These are phyloP conservation scores for Achatina immaculata DNA, from an alignment of 1,140 invertebrate species.

Conservation along the genomic window DNA sequence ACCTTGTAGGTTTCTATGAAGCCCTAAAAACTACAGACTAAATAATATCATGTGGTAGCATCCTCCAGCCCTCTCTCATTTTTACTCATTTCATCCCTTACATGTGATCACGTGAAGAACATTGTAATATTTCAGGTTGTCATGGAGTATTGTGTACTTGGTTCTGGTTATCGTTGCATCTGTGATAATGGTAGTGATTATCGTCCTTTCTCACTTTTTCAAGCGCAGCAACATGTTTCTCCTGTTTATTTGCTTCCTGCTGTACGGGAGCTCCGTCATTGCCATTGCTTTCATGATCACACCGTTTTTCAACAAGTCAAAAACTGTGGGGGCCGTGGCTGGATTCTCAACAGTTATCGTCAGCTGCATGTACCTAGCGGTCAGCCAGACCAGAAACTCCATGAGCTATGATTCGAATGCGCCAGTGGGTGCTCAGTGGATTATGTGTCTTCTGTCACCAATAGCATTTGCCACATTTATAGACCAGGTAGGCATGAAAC, in stretches of 20 bases:
- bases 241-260: conserved; percentile 82
- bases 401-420: conserved; percentile 50
- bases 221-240: conserved; percentile 83
- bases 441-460: conserved; percentile 84
- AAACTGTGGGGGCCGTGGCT: conserved; percentile 82
- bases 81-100: no score
- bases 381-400: conserved; percentile 58
- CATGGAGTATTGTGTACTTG: conserved; percentile 86
- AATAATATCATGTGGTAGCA: no score
- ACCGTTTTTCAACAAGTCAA: conserved; percentile 87
- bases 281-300: conserved; percentile 87
- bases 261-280: conserved; percentile 86
- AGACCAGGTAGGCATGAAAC: conserved; percentile 78
- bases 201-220: conserved; percentile 82
- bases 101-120: no score
- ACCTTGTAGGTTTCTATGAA: no score
- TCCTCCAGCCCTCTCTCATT: no score
- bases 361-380: conserved; percentile 79
- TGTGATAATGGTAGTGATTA: conserved; percentile 78
- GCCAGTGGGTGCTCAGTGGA: conserved; percentile 77
- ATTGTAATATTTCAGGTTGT: conserved; percentile 77
- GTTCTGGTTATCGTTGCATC: conserved; percentile 73
- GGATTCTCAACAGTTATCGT: conserved; percentile 83
- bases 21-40: no score
- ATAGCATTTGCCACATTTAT: conserved; percentile 86